Base-by-base conservation (phyloP, 1,140 invertebrate genomes). In the Drosophila obscura region DNA sequence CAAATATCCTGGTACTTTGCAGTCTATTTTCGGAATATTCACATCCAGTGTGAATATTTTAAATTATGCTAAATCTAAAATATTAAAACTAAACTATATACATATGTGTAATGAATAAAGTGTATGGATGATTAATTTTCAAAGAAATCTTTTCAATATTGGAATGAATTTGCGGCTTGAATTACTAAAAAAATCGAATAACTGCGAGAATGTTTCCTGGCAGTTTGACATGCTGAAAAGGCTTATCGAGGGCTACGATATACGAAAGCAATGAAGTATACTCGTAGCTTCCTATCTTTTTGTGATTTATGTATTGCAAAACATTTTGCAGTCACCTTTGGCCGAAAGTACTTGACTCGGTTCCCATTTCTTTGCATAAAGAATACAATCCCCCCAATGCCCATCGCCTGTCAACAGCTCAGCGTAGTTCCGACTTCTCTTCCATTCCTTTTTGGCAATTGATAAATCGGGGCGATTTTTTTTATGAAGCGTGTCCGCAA, bases 401-500 rank as follows among this genome's bases (percentile, higher is more conserved):
- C 39, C 39, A 19, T 26, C 15, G 50, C 50, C 45, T 57, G 59
- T 60, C 57, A 63, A 66, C 65, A 45, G 52, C 61, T n/a, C 51
- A 49, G 11, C 48, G 11, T 48, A 28, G 50, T 49, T 48, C 46
- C 16, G n/a, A 31, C 26, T 50, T 31, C 45, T 45, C 16, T 31
- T 59, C 28, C 62, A 61, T 49, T 62, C 35, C 26, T 39, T 53
- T 39, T 61, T 81, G 64, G 7, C 48, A 51, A 74, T 71, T 83
- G 80, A 83, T 83, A 79, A 83, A 83, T 75, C 59, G 65, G 41
- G 19, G 53, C 51, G 71, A 83, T 79, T 83, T 82, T 69, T 60
- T 69, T 64, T 57, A 82, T 83, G 61, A 71, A 68, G 69, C 80
- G 74, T 39, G 65, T 71, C 65, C 50, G 60, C 50, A 67, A 56